These are phyloP conservation scores for Nasonia giraulti DNA, from an alignment of 1,140 invertebrate species.

Conservation along the genomic window DNA sequence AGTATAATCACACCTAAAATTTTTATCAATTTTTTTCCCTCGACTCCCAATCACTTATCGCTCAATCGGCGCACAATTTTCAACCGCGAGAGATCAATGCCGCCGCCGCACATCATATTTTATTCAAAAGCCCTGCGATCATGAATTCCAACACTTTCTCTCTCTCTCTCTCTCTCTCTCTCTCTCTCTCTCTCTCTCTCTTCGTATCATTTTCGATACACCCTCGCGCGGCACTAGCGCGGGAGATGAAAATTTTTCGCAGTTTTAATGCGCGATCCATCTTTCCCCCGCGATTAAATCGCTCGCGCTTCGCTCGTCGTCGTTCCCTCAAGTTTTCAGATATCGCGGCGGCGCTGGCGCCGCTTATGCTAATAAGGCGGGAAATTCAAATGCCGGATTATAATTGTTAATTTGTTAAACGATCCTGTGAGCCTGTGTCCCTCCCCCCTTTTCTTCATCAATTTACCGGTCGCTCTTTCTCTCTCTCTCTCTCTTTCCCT, in stretches of 20 bases:
- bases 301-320: conserved; percentile 49
- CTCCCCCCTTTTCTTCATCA: conserved; percentile 32
- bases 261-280: conserved; percentile 36
- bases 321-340: conserved; percentile 59
- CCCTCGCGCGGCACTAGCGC: not conserved
- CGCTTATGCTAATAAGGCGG: conserved; percentile 68
- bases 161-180: not conserved
- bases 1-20: no score
- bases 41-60: not conserved
- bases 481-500: not conserved
- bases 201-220: conserved; percentile 17
- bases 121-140: not conserved
- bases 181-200: not conserved
- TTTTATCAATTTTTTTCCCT: not conserved
- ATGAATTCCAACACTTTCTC: not conserved
- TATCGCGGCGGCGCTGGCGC: conserved; percentile 58
- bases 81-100: not conserved
- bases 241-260: conserved; percentile 8
- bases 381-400: conserved; percentile 70
- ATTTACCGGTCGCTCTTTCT: conserved; percentile 24
- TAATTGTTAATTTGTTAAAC: conserved; percentile 74
- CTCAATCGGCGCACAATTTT: not conserved
- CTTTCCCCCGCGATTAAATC: conserved; percentile 29
- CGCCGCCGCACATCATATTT: not conserved
- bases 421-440: conserved; percentile 60